A percentile compares a stretch with the other conserved stretches of the same genome.
Conservation (phyloP, 2,113 vertebrate genomes). For the Solenodon paradoxus region DNA sequence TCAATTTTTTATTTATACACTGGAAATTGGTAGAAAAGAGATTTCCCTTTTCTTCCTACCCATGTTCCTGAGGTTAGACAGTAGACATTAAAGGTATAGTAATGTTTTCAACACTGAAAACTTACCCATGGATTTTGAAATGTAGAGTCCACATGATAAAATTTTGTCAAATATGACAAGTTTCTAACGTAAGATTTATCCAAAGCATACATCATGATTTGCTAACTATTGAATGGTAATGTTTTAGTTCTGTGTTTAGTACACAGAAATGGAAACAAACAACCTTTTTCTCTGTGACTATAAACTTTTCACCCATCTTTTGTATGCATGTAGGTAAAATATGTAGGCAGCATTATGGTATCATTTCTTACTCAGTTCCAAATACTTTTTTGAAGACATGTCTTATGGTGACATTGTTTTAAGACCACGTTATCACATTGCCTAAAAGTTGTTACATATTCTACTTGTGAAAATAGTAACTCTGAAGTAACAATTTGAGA, state of each 20-base stretch:
- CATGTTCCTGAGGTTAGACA: background rate
- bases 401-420: constrained; percentile 34
- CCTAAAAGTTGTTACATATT: constrained; percentile 1
- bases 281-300: constrained; percentile 12
- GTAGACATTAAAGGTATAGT: background rate
- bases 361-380: background rate
- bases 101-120: background rate
- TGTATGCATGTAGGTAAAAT: background rate
- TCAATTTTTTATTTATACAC: background rate
- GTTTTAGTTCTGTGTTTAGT: constrained; percentile 7
- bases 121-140: constrained; percentile 4
- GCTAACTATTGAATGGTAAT: background rate
- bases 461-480: constrained; percentile 23
- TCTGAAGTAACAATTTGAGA: constrained; percentile 24
- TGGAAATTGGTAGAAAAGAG: constrained; percentile 13
- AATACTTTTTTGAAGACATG: background rate
- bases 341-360: background rate
- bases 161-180: background rate
- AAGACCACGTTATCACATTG: background rate
- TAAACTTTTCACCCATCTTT: constrained; percentile 32
- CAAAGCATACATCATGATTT: background rate
- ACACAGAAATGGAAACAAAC: background rate
- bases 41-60: background rate
- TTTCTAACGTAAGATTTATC: background rate
- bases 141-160: background rate